Conservation (phyloP, 2,888 invertebrate species). For the Lacanobia oleracea region DNA sequence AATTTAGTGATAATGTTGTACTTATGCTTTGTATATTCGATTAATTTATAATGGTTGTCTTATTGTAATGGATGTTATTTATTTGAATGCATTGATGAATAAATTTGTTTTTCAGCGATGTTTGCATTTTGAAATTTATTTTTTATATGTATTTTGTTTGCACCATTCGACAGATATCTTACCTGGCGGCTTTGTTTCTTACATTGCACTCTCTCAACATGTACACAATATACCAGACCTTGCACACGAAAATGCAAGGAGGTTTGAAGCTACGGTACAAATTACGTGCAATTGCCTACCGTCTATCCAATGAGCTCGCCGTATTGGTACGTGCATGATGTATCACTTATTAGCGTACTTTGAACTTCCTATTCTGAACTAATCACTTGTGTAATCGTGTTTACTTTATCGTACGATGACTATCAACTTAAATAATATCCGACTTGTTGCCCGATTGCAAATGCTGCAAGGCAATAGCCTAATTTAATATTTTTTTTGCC, state of each 20-base stretch:
- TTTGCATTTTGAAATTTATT: constrained; percentile 72
- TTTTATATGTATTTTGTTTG: constrained; percentile 76
- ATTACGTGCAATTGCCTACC: constrained; percentile 88
- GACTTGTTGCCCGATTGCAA: constrained; percentile 12
- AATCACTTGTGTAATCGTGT: constrained; percentile 42
- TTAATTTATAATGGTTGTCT: constrained; percentile 70
- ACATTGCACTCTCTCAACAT: constrained; percentile 97
- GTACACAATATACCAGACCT: constrained; percentile 95
- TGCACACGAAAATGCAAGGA: constrained; percentile 95
- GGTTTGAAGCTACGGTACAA: constrained; percentile 91
- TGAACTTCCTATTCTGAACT: constrained; percentile 52
- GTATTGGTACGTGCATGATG: constrained; percentile 83
- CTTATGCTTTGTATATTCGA: constrained; percentile 75
- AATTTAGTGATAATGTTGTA: constrained; percentile 67
- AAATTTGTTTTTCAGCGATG: constrained; percentile 83
- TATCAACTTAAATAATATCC: constrained; percentile 14
- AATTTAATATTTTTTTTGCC: not conserved
- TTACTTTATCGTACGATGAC: constrained; percentile 27
- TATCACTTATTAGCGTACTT: constrained; percentile 54
- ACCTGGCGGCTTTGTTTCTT: constrained; percentile 95
- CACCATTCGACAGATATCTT: constrained; percentile 92
- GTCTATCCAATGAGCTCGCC: constrained; percentile 85
- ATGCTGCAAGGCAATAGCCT: constrained; percentile 6
- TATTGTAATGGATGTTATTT: constrained; percentile 70
- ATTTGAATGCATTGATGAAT: constrained; percentile 76